Percentiles rank a stretch among this genome's conserved stretches.
Conservation (phyloP, 1,140 invertebrate species). For the Notospermus geniculatus region DNA sequence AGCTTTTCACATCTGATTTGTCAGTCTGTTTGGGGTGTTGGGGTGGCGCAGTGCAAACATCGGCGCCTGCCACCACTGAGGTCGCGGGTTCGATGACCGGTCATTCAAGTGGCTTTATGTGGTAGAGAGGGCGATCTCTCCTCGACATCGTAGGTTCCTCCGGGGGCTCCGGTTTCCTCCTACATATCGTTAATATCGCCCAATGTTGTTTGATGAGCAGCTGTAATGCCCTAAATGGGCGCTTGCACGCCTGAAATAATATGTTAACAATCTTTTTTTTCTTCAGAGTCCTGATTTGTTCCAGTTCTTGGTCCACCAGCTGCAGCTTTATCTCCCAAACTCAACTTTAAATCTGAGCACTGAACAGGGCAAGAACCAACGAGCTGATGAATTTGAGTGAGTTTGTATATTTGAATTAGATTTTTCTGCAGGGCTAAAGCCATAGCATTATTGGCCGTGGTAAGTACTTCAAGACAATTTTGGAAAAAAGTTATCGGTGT, state of each 20-base stretch:
- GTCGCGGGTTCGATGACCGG: too few relatives aligned
- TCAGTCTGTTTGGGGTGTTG: neutral
- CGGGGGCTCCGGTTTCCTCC: too few relatives aligned
- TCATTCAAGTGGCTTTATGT: too few relatives aligned
- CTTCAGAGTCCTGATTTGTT: constrained; percentile 48
- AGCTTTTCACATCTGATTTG: neutral
- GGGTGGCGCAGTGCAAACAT: too few relatives aligned
- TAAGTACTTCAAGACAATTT: neutral
- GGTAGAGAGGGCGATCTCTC: too few relatives aligned
- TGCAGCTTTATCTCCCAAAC: constrained; percentile 44
- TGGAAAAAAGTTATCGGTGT: too few relatives aligned
- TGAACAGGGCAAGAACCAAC: constrained; percentile 29
- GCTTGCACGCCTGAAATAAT: too few relatives aligned
- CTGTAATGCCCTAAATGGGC: too few relatives aligned
- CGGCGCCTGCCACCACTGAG: too few relatives aligned
- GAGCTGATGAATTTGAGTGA: constrained; percentile 52
- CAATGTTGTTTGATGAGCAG: too few relatives aligned
- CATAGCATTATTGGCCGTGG: neutral
- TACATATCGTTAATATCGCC: too few relatives aligned
- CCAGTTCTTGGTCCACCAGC: constrained; percentile 35
- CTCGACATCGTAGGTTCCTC: too few relatives aligned
- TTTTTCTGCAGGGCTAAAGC: neutral
- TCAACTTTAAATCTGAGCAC: constrained; percentile 34
- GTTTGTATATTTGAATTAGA: constrained; percentile 21
- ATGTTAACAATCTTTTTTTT: constrained; percentile 20